A percentile compares a stretch with the other conserved stretches of the same genome.
These are phyloP conservation scores for Acanthoscelides obtectus DNA, from an alignment of 2,888 invertebrate species.

Conservation along the genomic window DNA sequence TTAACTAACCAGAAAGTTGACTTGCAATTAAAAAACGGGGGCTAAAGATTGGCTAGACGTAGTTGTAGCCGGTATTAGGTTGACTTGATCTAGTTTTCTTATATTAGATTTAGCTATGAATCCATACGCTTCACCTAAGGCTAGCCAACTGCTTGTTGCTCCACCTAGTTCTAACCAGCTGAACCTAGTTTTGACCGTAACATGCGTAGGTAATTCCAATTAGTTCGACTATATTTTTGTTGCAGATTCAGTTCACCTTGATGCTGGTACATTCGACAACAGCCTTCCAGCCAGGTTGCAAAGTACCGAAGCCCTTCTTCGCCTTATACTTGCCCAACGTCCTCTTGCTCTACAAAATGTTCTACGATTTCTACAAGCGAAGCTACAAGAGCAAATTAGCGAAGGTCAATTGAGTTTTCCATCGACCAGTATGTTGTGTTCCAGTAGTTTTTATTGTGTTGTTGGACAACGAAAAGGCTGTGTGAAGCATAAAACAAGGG, in stretches of 20 bases:
- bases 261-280: constrained; percentile 56
- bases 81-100: too few species aligned
- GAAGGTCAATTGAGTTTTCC: neutral
- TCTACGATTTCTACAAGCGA: constrained; percentile 62
- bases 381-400: constrained; percentile 48
- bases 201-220: too few species aligned
- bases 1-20: too few species aligned
- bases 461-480: neutral
- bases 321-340: constrained; percentile 58
- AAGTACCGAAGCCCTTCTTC: constrained; percentile 51
- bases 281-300: constrained; percentile 55
- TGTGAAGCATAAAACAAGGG: neutral
- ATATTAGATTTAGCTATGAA: too few species aligned
- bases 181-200: too few species aligned
- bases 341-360: constrained; percentile 62
- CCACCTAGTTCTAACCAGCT: too few species aligned
- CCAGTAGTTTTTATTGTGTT: neutral
- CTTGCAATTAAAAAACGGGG: too few species aligned
- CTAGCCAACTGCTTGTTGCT: too few species aligned
- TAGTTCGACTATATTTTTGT: constrained; percentile 25
- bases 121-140: too few species aligned
- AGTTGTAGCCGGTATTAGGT: too few species aligned
- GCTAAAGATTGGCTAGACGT: too few species aligned
- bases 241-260: constrained; percentile 62
- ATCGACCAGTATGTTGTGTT: neutral